Base-by-base conservation (phyloP, 2,797 vertebrate species). In the Melanotaenia parkinsoni region DNA sequence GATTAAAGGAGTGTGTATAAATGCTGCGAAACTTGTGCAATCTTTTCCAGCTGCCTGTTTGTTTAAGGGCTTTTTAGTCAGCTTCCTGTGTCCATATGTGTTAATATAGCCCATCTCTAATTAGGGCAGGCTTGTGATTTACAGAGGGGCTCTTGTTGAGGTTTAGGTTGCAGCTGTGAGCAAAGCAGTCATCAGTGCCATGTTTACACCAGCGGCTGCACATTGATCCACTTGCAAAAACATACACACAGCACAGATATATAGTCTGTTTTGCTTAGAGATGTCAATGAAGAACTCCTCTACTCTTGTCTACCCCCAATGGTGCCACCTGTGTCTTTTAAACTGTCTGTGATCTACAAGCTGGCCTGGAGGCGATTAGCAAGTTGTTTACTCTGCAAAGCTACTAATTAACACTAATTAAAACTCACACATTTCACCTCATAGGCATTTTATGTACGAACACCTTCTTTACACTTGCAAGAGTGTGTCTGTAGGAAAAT, bases 391-490 rank as follows among this genome's bases (percentile, higher is more conserved):
- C 85, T 83, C 78, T 70, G 71, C 78, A 77, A 74, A 87, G 73
- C 72, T 72, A 72, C 67, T 89, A 83, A 92, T 92, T 91, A 90
- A 86, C 75, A 80, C 81, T 81, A 90, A 92, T 93, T 91, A 90
- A 90, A 82, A 84, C 77, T 61, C 86, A 85, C 84, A 85, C 79
- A 88, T 89, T 90, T 83, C 82, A 83, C 63, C 67, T 70, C 60
- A 76, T 66, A 50, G 70, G 64, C 70, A 37, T 85, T 83, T 86
- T 83, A 82, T 73, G 66, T 64, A 50, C 12, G 11, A 70, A 80
- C 68, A 75, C 72, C 76, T 80, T 77, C 30, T 68, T 61, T 35
- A 30, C 67, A 76, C 72, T 67, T 76, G 56, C 64, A 56, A 63
- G 22, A 72, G 76, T 59, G 62, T 58, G 57, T 51, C 40, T 2